A percentile compares a stretch with the other conserved stretches of the same genome.
phyloP scores from a whole-genome alignment of 2,888 invertebrate genomes.

The Bombyx huttoni region DNA sequence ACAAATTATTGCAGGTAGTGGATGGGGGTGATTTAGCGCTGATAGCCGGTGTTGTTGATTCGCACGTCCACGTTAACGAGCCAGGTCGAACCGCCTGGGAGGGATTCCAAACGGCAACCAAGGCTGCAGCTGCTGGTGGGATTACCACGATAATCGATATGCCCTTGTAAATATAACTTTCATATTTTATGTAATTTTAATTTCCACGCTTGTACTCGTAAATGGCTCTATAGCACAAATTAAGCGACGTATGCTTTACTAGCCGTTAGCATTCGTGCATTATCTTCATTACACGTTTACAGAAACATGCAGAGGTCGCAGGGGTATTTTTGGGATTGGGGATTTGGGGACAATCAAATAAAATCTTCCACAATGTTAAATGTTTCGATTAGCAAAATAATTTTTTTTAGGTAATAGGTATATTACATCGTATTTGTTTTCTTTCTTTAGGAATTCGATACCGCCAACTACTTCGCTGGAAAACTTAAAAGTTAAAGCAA shows the following conservation, averaged over 20 bases:
- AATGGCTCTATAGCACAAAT: too few relatives aligned
- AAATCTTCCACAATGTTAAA: too few relatives aligned
- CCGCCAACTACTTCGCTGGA: slow-evolving; percentile 78
- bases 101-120: slow-evolving; percentile 78
- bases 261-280: too few relatives aligned
- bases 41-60: slow-evolving; percentile 80
- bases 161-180: slow-evolving; percentile 72
- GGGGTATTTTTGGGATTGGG: too few relatives aligned
- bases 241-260: too few relatives aligned
- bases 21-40: slow-evolving; percentile 54
- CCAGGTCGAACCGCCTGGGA: slow-evolving; percentile 82
- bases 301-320: too few relatives aligned
- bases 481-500: slow-evolving; percentile 73
- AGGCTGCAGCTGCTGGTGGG: slow-evolving; percentile 80
- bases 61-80: slow-evolving; percentile 82
- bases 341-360: too few relatives aligned
- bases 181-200: slow-evolving; percentile 2
- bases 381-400: too few relatives aligned
- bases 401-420: too few relatives aligned
- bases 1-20: slow-evolving; percentile 31
- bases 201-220: background rate
- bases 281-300: too few relatives aligned
- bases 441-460: slow-evolving; percentile 73
- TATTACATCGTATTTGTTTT: background rate
- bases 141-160: slow-evolving; percentile 81